Evolutionary conservation across 2,797 vertebrate genomes (phyloP).

Genomic region (Ispidina lecontei): DNA sequence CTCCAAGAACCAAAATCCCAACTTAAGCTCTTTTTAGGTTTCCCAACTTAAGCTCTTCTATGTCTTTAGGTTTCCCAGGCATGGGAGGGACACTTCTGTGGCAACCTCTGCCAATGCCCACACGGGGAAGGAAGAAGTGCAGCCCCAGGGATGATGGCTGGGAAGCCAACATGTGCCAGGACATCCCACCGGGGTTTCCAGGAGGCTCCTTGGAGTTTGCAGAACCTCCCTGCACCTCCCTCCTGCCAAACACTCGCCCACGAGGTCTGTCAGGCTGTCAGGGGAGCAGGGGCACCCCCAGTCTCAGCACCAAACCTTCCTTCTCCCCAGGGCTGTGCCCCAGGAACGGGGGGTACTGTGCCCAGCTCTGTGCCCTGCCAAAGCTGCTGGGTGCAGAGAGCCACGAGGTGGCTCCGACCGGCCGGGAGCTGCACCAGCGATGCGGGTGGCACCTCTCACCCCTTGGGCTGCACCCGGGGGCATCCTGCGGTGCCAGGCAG

Average conservation of each 20-base stretch:
- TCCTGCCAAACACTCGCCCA: background rate
- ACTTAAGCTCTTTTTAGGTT: background rate
- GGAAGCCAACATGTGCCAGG: background rate
- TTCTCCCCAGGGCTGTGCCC: background rate
- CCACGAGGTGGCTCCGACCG: fast-evolving
- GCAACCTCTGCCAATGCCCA: background rate
- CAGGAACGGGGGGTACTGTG: background rate
- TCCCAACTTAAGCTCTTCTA: background rate
- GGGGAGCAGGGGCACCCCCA: background rate
- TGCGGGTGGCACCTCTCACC: background rate
- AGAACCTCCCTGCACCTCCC: background rate
- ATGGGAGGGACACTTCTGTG: background rate
- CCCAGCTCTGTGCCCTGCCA: background rate
- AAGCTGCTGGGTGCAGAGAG: background rate
- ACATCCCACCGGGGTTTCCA: background rate
- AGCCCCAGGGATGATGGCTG: background rate
- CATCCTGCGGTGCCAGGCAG: background rate
- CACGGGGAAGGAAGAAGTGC: fast-evolving
- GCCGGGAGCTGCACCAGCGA: background rate
- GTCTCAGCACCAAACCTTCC: background rate
- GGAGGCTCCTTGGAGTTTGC: background rate
- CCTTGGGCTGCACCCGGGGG: fast-evolving
- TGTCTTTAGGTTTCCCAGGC: background rate
- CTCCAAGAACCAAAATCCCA: background rate
- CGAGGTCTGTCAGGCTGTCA: background rate